Base-by-base conservation (phyloP, 2,797 vertebrate species). In the Miichthys miiuy region DNA sequence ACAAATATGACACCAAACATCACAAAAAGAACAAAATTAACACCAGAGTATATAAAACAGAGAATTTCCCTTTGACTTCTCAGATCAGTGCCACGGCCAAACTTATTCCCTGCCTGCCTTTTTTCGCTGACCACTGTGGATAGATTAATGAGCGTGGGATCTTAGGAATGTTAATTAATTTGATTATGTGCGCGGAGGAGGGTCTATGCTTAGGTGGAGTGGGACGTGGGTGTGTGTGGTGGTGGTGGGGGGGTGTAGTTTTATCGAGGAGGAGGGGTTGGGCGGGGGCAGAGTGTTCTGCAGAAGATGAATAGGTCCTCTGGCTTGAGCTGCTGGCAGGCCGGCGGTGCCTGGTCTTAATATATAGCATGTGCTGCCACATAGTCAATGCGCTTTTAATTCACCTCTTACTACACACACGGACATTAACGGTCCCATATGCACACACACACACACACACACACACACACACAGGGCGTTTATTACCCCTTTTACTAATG, bases 381-480 rank as follows among this genome's bases (percentile, higher is more conserved):
- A 96, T 93, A 96, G 95, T 97, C 96, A 95, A 96, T 96, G 95
- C 93, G 87, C 92, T 94, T 95, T 96, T 96, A 95, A 96, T 96
- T 96, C 94, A 91, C 79, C 90, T 91, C 87, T 84, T 69, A 88
- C 90, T 52, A 83, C 92, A 91, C 92, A 87, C 84, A 68, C 30
- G 21, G 44, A 75, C 84, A 82, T 81, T 34, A 77, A 81, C 87
- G 51, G 84, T 71, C 77, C 74, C n/a, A 47, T 76, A 58, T 77
- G n/a, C 70, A 72, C 54, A 4, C 25, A 38, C 60, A 56, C 64
- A 46, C 65, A 25, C 68, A 77, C 70, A 52, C 66, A 67, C 56
- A 62, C 62, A 46, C 58, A 76, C 41, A 27, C 27, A 78, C 52
- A 83, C 58, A 61, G 51, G 3, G 79, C 44, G 72, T 85, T 88